A percentile compares a stretch with the other conserved stretches of the same genome.
Evolutionary conservation across 2,113 vertebrate genomes (phyloP).

Genomic region (Theristicus caerulescens): DNA sequence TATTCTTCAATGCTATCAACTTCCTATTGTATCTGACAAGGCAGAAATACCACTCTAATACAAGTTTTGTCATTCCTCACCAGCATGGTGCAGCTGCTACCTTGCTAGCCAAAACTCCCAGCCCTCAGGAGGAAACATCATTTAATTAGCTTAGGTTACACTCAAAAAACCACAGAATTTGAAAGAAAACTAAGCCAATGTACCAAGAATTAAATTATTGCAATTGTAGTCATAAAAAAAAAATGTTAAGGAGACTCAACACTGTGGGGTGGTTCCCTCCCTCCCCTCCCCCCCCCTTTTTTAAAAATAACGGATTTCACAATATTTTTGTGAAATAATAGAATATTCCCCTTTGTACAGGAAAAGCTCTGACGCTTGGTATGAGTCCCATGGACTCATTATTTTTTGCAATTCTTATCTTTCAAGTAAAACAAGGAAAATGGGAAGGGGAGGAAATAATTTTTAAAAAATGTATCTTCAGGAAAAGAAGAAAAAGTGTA

Average conservation of each 20-base stretch:
- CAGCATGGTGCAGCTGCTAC: background rate
- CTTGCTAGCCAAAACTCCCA: background rate
- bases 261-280: background rate
- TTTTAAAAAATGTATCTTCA: background rate
- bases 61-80: background rate
- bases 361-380: background rate
- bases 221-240: background rate
- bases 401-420: background rate
- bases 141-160: background rate
- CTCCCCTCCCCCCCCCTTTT: background rate
- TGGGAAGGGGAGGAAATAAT: fast-evolving
- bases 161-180: background rate
- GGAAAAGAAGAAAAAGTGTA: background rate
- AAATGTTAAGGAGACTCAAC: background rate
- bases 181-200: background rate
- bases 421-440: background rate
- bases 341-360: background rate
- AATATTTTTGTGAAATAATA: background rate
- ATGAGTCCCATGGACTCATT: background rate
- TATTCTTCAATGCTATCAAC: background rate
- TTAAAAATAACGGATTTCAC: background rate
- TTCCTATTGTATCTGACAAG: background rate
- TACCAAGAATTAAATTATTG: background rate
- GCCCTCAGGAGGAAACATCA: background rate
- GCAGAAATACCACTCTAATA: background rate